Evolutionary conservation across 2,797 vertebrate species (phyloP).

Genomic region (Catamblyrhynchus diadema): DNA sequence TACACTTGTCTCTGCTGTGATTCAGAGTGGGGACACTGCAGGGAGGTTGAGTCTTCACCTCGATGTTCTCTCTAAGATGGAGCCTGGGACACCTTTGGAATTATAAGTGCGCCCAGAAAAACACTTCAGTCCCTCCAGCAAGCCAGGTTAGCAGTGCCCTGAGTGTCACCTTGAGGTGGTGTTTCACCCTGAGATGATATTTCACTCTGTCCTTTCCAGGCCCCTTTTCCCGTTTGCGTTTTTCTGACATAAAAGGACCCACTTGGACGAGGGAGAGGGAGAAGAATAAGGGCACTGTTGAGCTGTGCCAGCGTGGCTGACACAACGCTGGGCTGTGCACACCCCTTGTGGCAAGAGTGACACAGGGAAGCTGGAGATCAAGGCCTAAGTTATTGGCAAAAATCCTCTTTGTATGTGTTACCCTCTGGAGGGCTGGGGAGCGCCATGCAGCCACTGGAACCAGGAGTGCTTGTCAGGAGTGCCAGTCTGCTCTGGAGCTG

Average conservation of each 20-base stretch:
- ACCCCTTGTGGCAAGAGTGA: neutral
- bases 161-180: neutral
- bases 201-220: neutral
- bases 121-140: neutral
- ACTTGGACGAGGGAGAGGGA: neutral
- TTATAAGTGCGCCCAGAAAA: neutral
- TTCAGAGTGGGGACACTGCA: neutral
- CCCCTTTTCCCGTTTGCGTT: neutral
- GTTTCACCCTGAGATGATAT: neutral
- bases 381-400: neutral
- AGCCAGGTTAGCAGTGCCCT: neutral
- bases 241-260: neutral
- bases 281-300: neutral
- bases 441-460: neutral
- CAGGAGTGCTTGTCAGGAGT: neutral
- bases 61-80: neutral
- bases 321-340: neutral
- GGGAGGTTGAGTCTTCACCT: neutral
- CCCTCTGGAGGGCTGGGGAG: neutral
- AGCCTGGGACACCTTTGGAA: neutral
- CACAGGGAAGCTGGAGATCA: neutral
- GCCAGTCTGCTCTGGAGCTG: neutral
- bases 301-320: neutral
- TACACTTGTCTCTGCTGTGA: neutral
- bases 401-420: neutral